Base-by-base conservation (phyloP, 2,888 invertebrate genomes). In the Lacanobia oleracea region DNA sequence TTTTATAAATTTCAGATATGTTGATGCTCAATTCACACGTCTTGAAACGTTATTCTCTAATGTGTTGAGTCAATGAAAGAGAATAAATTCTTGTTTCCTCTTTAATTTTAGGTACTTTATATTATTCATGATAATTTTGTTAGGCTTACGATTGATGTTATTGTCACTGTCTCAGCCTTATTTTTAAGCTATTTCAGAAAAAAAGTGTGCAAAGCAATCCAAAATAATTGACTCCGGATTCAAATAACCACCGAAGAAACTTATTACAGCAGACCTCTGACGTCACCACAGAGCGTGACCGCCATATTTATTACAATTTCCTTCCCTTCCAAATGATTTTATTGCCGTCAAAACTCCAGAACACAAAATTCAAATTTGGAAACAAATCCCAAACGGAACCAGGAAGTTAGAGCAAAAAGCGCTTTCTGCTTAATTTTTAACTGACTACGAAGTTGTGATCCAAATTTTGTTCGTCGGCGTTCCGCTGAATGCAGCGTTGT, bases 341-440 rank as follows among this genome's bases (percentile, higher is more conserved):
- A 62, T 12, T 62, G 54, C 64, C 56, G 57, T 27, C 63, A 70
- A 66, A 81, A 77, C 56, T 67, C 56, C 4, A 27, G 23, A 79
- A 63, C 63, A 57, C 45, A 53, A 60, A 81, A 82, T 18, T 73
- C 61, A 16, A 72, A 82, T 79, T 72, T 72, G 54, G 51, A 45
- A 75, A 67, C 64, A 73, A 65, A 67, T 68, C 57, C 40, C 59
- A 43, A 33, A 64, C 53, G 64, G 68, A 57, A 69, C 40, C 61
- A 10, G n/a, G 9, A 60, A 76, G 62, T 70, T 66, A 72, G 53
- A 75, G 53, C 67, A 72, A 71, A 75, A 84, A 81, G 82, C 79
- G 70, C 75, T 72, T 77, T 74, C 59, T 21, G 65, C 21, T 81
- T 71, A 75, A 80, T 77, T 83, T 83, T 85, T 73, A 75, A 85